A percentile compares a stretch with the other conserved stretches of the same genome.
Evolutionary conservation across 2,888 invertebrate genomes (phyloP).

Genomic region (Lysandra bellargus): DNA sequence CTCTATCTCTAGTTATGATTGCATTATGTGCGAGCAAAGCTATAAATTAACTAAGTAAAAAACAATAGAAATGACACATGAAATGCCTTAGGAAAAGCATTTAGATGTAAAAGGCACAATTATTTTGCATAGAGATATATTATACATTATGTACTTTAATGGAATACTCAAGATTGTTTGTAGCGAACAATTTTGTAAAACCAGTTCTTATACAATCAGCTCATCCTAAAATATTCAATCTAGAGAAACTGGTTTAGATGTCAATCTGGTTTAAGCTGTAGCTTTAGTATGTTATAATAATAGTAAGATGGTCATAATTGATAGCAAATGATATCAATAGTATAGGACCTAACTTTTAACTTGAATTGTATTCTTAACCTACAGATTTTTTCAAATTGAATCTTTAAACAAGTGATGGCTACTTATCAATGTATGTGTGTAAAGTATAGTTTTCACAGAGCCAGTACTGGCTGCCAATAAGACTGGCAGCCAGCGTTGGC

Average conservation of each 20-base stretch:
- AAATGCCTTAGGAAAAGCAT: neutral
- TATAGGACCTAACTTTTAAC: no score
- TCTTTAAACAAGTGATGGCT: no score
- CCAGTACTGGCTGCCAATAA: no score
- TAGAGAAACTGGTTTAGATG: neutral
- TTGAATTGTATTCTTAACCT: no score
- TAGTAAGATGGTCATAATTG: neutral
- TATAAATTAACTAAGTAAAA: neutral
- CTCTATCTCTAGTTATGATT: neutral
- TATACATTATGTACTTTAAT: neutral
- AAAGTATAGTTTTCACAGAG: no score
- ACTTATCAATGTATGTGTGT: no score
- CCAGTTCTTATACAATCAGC: neutral
- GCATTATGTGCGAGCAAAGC: neutral
- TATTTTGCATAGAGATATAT: no score
- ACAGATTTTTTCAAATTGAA: no score
- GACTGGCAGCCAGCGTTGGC: no score
- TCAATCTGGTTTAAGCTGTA: neutral
- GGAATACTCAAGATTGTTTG: neutral
- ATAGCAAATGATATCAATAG: no score
- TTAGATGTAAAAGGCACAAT: no score
- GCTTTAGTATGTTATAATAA: neutral
- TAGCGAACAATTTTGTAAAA: neutral
- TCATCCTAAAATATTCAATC: neutral
- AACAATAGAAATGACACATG: neutral